Evolutionary conservation across 37 sponge, comb jelly and placozoan genomes (phyloP).

Genomic region (Halisarca cf. caerulea): DNA sequence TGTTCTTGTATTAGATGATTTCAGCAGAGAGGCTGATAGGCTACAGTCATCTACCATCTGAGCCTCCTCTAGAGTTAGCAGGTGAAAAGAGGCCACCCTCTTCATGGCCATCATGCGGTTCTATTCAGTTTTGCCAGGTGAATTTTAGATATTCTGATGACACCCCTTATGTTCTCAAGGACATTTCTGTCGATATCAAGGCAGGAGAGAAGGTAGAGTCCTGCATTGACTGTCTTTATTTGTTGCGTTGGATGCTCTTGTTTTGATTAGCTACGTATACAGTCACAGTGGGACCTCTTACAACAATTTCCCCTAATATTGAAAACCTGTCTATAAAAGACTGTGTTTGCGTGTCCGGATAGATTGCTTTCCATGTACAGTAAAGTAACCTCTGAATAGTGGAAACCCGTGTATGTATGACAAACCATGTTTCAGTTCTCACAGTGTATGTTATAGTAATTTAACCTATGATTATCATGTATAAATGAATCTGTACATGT

Average conservation of each 20-base stretch:
- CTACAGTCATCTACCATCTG: conserved; percentile 51
- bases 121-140: conserved; percentile 37
- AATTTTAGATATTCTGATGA: conserved; percentile 48
- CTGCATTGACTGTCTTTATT: background rate
- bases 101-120: conserved; percentile 66
- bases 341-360: too few species aligned
- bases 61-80: conserved; percentile 52
- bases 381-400: too few species aligned
- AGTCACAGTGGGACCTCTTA: background rate
- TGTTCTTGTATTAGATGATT: conserved; percentile 51
- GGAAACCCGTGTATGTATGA: conserved; percentile 35
- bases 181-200: conserved; percentile 36
- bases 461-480: conserved; percentile 29
- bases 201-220: conserved; percentile 61
- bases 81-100: conserved; percentile 36
- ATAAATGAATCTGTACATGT: conserved; percentile 42
- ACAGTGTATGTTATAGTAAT: too few species aligned
- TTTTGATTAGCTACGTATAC: too few species aligned
- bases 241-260: background rate
- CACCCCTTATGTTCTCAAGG: conserved; percentile 65
- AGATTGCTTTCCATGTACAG: too few species aligned
- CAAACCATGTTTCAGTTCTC: conserved; percentile 42
- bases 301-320: too few species aligned
- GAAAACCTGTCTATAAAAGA: too few species aligned
- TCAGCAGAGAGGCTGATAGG: conserved; percentile 72